phyloP scores from a whole-genome alignment of 2,888 invertebrate genomes.

The Protophormia terraenovae region DNA sequence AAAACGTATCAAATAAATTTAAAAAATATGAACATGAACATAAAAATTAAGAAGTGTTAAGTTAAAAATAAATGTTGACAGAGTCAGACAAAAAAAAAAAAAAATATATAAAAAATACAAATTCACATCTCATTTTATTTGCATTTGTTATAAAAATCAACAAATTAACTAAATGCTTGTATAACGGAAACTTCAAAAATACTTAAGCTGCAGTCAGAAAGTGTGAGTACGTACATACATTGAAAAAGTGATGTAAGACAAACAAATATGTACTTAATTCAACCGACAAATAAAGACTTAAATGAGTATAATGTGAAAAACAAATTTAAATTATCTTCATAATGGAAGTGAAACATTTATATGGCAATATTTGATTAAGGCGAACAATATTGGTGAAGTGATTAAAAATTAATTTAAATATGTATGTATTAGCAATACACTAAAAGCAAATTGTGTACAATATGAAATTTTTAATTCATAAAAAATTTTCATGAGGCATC shows the following conservation, averaged over 20 bases:
- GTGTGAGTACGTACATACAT: no score
- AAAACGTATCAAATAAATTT: background rate
- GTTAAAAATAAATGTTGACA: constrained; percentile 39
- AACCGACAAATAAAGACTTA: background rate
- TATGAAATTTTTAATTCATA: no score
- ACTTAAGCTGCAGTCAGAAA: background rate
- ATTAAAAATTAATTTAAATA: background rate
- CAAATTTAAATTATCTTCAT: background rate
- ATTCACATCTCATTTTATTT: background rate
- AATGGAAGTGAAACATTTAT: background rate
- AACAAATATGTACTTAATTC: background rate
- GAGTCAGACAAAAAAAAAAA: background rate
- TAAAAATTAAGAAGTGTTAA: constrained; percentile 31
- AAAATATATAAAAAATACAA: no score
- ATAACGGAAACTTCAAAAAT: constrained; percentile 3
- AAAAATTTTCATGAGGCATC: no score
- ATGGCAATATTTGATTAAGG: background rate
- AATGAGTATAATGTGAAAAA: background rate
- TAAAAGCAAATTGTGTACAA: no score
- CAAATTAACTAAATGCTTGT: background rate
- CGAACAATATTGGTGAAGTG: background rate
- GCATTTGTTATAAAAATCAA: background rate
- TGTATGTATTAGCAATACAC: no score
- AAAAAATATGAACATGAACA: background rate
- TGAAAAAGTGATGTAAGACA: no score